Evolutionary conservation across 2,888 invertebrate genomes (phyloP), one percentile per base, ranked within the genome.

Genomic region (Hedya salicella): DNA sequence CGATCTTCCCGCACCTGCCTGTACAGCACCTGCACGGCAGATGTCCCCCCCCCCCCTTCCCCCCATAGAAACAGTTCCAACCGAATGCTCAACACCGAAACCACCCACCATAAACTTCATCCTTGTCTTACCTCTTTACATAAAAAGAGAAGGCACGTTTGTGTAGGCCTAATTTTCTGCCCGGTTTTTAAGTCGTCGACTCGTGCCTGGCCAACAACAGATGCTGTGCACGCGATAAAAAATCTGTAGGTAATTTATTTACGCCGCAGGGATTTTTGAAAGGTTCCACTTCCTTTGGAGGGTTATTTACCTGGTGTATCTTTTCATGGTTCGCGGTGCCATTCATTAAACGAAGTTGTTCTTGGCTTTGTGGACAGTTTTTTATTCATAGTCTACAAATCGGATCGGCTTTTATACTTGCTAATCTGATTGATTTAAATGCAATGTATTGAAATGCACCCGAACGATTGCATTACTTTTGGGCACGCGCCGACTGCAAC

Each of bases 11-110:
- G 71, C 70, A 74, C 70, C 72, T 73, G 70, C 73, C 74, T 71
- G 73, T 67, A 66, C 40, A 57, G 75, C 88, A 90, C 87, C 89
- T 90, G 90, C 89, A 61, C 75, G 80, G 77, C 91, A 89, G 89
- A 88, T 91, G 91, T 78, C 76, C 70, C 70, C 72, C n/a, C n/a
- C n/a, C n/a, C n/a, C n/a, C 76, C 70, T 70, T 72, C 52, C 72
- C 70, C 70, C 73, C 69, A 69, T 70, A 66, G 68, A 69, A 64
- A 62, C 53, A 11, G 44, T 53, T 65, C 48, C 57, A 52, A 59
- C 13, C 60, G 40, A 39, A 60, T 49, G 64, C 52, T 36, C 59
- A 25, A 11, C 21, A 14, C 39, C 14, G 36, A 16, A 30, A 30
- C 56, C 56, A 30, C 56, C 57, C 44, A 19, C 52, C 17, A 36